Conservation (phyloP, 2,888 invertebrate genomes). For the Tetragonula carbonaria region DNA sequence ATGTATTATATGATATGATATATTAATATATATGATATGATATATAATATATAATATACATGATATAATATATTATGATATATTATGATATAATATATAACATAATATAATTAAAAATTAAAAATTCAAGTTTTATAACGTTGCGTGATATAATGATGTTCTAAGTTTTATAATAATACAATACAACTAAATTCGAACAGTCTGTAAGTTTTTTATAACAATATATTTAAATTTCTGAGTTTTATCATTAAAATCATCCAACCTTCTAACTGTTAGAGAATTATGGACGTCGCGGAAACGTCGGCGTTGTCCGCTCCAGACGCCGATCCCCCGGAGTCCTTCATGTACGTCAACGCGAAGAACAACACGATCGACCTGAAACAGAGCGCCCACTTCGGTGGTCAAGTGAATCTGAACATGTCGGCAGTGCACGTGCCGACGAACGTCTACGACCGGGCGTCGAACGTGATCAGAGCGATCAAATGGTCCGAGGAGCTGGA, state of each 20-base stretch:
- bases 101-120: too few relatives aligned
- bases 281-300: conserved; percentile 95
- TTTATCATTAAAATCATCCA: neutral
- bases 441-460: conserved; percentile 96
- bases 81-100: too few relatives aligned
- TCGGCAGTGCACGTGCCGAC: conserved; percentile 98
- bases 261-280: conserved; percentile 85
- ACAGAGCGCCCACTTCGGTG: conserved; percentile 91
- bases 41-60: too few relatives aligned
- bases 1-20: too few relatives aligned
- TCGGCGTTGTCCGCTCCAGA: conserved; percentile 87
- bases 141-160: too few relatives aligned
- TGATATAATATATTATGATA: too few relatives aligned
- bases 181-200: too few relatives aligned
- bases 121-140: too few relatives aligned
- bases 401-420: conserved; percentile 88
- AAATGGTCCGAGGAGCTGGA: conserved; percentile 98
- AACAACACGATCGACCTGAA: conserved; percentile 86
- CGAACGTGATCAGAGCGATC: conserved; percentile 95
- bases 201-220: too few relatives aligned
- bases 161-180: too few relatives aligned
- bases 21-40: too few relatives aligned
- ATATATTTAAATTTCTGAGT: too few relatives aligned
- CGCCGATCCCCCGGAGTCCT: conserved; percentile 67
- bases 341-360: conserved; percentile 80